Conservation (phyloP, 2,113 vertebrate genomes). For the Benitochromis conjunctus region DNA sequence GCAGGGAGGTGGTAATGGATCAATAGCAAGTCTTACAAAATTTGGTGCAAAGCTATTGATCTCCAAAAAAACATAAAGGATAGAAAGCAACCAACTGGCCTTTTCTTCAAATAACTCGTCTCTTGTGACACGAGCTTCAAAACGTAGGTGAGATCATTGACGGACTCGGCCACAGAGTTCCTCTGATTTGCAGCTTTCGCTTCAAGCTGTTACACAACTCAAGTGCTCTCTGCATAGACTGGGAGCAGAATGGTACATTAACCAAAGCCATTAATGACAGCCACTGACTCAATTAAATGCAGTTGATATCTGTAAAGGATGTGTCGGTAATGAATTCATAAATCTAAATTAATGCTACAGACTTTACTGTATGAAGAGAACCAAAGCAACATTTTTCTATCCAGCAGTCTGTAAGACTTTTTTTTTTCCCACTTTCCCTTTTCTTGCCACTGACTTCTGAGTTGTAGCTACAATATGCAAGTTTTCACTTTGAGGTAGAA, state of each 20-base stretch:
- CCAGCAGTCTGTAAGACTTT: background rate
- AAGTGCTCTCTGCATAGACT: background rate
- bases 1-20: constrained; percentile 19
- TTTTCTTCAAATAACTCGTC: constrained; percentile 19
- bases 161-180: background rate
- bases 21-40: constrained; percentile 27
- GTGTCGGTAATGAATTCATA: background rate
- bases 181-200: background rate
- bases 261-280: constrained; percentile 4
- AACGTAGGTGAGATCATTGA: background rate
- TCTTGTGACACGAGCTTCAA: background rate
- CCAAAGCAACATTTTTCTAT: background rate
- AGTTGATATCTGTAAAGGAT: background rate
- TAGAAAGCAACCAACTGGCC: background rate
- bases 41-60: constrained; percentile 41
- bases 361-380: background rate
- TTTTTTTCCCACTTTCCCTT: background rate
- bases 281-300: background rate
- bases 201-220: background rate
- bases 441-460: background rate
- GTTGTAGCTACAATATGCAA: constrained; percentile 23
- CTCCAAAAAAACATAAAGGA: background rate
- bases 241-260: background rate
- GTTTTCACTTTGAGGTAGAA: constrained; percentile 40
- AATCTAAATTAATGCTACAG: background rate